Conservation (phyloP, 1,140 invertebrate genomes). For the Diorhabda sublineata region DNA sequence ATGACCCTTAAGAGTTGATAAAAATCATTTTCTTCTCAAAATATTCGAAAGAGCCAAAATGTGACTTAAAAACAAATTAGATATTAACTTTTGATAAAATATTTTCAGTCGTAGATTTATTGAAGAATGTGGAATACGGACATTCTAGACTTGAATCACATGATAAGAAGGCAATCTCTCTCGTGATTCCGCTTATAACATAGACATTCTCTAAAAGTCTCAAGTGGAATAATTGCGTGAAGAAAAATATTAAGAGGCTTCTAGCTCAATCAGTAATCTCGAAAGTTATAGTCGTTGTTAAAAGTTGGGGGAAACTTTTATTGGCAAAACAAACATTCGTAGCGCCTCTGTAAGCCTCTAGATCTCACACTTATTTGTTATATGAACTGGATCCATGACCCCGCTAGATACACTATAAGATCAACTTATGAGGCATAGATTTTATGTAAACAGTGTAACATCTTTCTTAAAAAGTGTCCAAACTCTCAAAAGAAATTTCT, state of each 20-base stretch:
- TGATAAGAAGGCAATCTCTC: not conserved
- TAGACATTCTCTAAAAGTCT: not conserved
- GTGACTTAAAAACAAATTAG: no score
- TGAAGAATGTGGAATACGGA: no score
- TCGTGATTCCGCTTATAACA: not conserved
- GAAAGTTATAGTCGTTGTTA: slow-evolving; percentile 2
- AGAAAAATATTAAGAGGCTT: slow-evolving; percentile 2
- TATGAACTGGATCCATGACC: not conserved
- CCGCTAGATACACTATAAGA: not conserved
- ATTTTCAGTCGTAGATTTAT: no score
- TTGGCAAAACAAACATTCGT: not conserved
- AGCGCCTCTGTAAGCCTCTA: not conserved
- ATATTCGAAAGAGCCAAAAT: no score
- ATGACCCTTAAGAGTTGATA: no score
- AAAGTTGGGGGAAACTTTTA: slow-evolving; percentile 2
- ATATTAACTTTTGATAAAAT: no score
- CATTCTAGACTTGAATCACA: no score
- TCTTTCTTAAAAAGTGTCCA: not conserved
- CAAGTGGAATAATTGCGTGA: not conserved
- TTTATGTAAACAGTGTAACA: not conserved
- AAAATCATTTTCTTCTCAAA: no score
- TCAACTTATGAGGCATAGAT: not conserved
- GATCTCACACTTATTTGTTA: slow-evolving; percentile 2
- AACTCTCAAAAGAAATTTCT: no score
- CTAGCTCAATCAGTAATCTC: not conserved